These are phyloP conservation scores for Pelmatolapia mariae DNA, from an alignment of 2,113 vertebrate species.

Conservation along the genomic window DNA sequence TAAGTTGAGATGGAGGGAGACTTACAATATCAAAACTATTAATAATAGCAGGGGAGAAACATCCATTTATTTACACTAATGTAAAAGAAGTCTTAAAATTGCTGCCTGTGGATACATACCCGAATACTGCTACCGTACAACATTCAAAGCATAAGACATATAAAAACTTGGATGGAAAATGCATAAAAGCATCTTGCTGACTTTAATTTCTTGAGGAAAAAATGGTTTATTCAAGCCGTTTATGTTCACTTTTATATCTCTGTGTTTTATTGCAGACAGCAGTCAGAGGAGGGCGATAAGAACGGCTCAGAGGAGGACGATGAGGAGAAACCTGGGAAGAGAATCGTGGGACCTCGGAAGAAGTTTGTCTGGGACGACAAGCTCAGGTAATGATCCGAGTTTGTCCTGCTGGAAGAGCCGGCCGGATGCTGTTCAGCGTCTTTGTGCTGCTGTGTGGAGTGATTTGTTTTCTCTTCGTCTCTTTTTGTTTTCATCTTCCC, in stretches of 20 bases:
- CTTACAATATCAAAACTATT: background rate
- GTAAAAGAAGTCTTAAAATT: background rate
- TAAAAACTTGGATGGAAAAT: background rate
- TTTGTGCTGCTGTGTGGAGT: background rate
- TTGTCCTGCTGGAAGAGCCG: background rate
- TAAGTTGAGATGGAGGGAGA: background rate
- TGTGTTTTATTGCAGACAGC: constrained; percentile 69
- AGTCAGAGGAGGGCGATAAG: constrained; percentile 89
- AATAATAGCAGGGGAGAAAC: background rate
- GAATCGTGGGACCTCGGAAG: constrained; percentile 93
- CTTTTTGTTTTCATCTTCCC: background rate
- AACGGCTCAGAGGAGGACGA: constrained; percentile 96
- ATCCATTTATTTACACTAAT: background rate
- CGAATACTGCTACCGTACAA: background rate
- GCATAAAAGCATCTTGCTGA: background rate
- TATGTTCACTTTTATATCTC: background rate
- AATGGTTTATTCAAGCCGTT: background rate
- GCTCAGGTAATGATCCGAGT: constrained; percentile 76
- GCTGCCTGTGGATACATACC: background rate
- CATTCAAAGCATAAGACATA: background rate
- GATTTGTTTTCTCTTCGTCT: background rate
- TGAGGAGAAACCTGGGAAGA: constrained; percentile 94
- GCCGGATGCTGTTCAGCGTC: background rate
- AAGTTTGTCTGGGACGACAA: constrained; percentile 97
- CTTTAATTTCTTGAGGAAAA: background rate